phyloP scores from a whole-genome alignment of 2,888 invertebrate genomes.

The Pseudococcus viburni region DNA sequence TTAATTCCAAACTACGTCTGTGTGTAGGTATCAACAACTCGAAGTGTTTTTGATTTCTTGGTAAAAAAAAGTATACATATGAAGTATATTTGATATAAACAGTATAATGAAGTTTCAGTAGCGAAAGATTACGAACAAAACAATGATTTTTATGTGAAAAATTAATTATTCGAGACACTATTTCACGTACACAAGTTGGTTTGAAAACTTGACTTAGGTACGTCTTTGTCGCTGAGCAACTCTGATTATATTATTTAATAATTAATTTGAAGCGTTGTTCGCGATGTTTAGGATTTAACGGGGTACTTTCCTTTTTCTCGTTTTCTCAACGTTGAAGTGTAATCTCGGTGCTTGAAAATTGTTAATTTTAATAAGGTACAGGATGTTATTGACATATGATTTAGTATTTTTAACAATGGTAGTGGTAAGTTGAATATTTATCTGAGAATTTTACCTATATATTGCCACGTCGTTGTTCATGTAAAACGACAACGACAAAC shows the following conservation, averaged over 20 bases:
- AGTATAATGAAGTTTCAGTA: not conserved
- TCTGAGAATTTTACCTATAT: too few relatives aligned
- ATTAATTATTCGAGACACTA: constrained; percentile 12
- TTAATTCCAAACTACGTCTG: not conserved
- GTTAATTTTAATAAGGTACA: not conserved
- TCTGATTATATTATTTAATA: not conserved
- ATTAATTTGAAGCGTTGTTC: constrained; percentile 19
- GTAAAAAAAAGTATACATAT: not conserved
- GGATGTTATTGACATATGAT: too few relatives aligned
- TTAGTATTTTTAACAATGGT: too few relatives aligned
- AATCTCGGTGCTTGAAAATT: not conserved
- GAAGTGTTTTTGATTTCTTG: not conserved
- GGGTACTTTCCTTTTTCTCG: not conserved
- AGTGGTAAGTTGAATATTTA: too few relatives aligned
- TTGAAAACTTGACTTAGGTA: constrained; percentile 24
- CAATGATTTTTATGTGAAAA: constrained; percentile 6
- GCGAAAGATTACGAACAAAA: not conserved
- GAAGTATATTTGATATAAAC: not conserved
- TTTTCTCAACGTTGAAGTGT: not conserved
- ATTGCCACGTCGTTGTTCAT: not conserved
- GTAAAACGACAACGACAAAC: constrained; percentile 5
- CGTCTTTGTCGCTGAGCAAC: constrained; percentile 26
- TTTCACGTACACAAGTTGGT: constrained; percentile 13
- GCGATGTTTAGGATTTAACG: not conserved
- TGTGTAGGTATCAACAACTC: not conserved